phyloP scores from a whole-genome alignment of 37 sponge, comb jelly and placozoan species.

The Bolinopsis microptera region DNA sequence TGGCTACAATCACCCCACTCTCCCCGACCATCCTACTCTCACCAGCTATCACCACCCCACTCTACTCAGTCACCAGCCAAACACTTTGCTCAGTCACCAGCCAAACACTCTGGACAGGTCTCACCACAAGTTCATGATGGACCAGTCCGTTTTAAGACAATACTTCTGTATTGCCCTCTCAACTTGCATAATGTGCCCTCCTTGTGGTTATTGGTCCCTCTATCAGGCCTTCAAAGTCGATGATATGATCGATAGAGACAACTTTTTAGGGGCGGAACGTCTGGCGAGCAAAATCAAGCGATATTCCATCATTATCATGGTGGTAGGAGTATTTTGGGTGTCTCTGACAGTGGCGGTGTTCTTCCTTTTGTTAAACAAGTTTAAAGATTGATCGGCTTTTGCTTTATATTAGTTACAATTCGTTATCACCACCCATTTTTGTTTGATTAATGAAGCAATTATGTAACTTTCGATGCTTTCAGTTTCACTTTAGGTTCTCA shows the following conservation, averaged over 20 bases:
- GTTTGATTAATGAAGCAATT: no score
- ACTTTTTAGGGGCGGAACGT: background rate
- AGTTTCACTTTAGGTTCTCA: no score
- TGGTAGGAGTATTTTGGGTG: background rate
- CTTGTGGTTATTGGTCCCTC: conserved; percentile 25
- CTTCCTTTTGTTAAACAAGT: conserved; percentile 6
- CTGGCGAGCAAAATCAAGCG: conserved; percentile 9
- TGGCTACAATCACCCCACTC: background rate
- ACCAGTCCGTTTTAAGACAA: background rate
- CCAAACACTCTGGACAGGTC: background rate
- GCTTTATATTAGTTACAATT: no score
- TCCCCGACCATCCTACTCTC: background rate
- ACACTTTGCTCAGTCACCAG: background rate
- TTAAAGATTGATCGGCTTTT: no score
- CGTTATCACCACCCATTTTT: no score
- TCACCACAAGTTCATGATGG: background rate
- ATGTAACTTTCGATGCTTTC: no score
- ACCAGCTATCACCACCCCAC: background rate
- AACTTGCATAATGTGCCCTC: conserved; percentile 22
- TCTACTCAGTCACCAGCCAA: background rate
- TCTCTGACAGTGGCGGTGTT: background rate
- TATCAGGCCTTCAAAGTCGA: conserved; percentile 45
- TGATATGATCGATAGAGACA: conserved; percentile 1
- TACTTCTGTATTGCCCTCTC: conserved; percentile 23
- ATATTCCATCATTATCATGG: background rate